Evolutionary conservation across 2,113 vertebrate genomes (phyloP).

Genomic region (Barbus barbus): DNA sequence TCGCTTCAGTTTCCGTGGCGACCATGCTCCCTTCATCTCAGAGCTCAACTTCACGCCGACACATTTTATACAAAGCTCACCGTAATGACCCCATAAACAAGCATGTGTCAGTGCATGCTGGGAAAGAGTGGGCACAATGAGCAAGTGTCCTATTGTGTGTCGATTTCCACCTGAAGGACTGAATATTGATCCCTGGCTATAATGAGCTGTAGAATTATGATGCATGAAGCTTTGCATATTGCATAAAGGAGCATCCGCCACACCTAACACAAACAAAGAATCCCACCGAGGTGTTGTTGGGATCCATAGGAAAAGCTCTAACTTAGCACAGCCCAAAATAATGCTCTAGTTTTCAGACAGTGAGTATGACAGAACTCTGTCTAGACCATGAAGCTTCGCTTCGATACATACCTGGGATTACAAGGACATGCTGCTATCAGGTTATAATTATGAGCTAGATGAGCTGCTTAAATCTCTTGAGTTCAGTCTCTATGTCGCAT

Average conservation of each 20-base stretch:
- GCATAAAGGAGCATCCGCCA: conserved; percentile 20
- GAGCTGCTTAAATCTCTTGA: neutral
- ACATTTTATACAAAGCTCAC: conserved; percentile 31
- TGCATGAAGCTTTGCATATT: neutral
- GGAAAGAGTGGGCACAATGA: conserved; percentile 6
- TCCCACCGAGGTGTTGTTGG: conserved; percentile 4
- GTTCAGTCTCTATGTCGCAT: too few species aligned
- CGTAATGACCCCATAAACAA: conserved; percentile 40
- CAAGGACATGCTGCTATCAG: neutral
- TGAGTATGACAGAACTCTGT: conserved; percentile 2
- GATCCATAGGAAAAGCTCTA: neutral
- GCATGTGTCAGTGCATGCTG: neutral
- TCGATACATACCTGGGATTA: neutral
- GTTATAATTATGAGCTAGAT: conserved; percentile 2
- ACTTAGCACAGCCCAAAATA: conserved; percentile 42
- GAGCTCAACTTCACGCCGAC: conserved; percentile 22
- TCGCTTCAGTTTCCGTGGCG: conserved; percentile 55
- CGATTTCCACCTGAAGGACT: neutral
- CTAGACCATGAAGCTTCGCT: conserved; percentile 1
- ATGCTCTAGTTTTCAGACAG: conserved; percentile 34
- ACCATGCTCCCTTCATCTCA: conserved; percentile 46
- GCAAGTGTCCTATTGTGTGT: neutral
- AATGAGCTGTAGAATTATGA: neutral
- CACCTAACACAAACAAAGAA: conserved; percentile 45
- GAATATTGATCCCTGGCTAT: conserved; percentile 10